Evolutionary conservation across 2,888 invertebrate genomes (phyloP), one percentile per base, ranked within the genome.

Genomic region (Endomychus coccineus): DNA sequence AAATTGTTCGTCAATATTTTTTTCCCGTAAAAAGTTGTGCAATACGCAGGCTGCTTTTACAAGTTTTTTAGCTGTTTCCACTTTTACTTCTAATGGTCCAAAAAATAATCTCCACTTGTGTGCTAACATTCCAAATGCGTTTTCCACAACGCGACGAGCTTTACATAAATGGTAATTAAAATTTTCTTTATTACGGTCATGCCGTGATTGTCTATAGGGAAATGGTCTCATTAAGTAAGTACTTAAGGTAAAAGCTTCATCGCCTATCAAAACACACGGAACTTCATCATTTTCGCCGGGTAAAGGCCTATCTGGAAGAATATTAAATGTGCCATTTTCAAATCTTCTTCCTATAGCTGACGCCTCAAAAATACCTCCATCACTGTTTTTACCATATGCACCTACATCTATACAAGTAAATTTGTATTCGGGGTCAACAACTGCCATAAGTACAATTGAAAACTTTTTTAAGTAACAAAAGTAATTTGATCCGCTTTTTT

Each of bases 41-140:
- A n/a, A n/a, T n/a, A n/a, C n/a, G n/a, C n/a, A n/a, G n/a, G n/a
- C n/a, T n/a, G n/a, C n/a, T n/a, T n/a, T n/a, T n/a, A n/a, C n/a
- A n/a, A n/a, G n/a, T n/a, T n/a, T n/a, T n/a, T n/a, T n/a, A n/a
- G n/a, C n/a, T n/a, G n/a, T n/a, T n/a, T n/a, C n/a, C n/a, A n/a
- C n/a, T n/a, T n/a, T n/a, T n/a, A n/a, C n/a, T n/a, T n/a, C n/a
- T n/a, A n/a, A n/a, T n/a, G n/a, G n/a, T n/a, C n/a, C n/a, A n/a
- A n/a, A 42, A 35, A 49, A 49, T 40, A 48, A 24, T 34, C 49
- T 27, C 42, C 46, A 47, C 39, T 48, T 48, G 11, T 46, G 43
- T 11, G 45, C 33, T 33, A 50, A 43, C 12, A 50, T 50, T 6
- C 51, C 51, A 39, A 53, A 54, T 9, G 48, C 47, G 24, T 51